Evolutionary conservation across 1,140 invertebrate species (phyloP).

Genomic region (Mycetomoellerius zeteki): DNA sequence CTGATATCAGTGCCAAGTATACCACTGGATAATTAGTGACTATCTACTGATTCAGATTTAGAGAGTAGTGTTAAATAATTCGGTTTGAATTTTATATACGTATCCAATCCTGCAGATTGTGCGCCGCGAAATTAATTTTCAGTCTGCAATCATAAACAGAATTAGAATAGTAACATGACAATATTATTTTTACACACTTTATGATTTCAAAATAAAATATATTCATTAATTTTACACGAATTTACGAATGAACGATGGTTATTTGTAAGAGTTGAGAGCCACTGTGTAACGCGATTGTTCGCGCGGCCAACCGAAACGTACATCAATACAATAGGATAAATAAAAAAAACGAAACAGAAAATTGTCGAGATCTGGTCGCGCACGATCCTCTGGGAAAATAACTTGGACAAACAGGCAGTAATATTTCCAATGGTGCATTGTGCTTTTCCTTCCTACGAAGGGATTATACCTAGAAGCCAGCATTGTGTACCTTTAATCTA

Average conservation of each 20-base stretch:
- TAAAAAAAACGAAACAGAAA: slow-evolving; percentile 20
- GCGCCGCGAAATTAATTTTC: too few relatives aligned
- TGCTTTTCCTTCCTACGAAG: slow-evolving; percentile 17
- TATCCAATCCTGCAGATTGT: too few relatives aligned
- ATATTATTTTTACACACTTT: background rate
- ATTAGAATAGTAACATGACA: too few relatives aligned
- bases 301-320: slow-evolving; percentile 54
- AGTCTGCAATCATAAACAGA: too few relatives aligned
- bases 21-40: too few relatives aligned
- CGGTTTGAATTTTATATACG: too few relatives aligned
- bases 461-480: slow-evolving; percentile 25
- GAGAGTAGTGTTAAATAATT: too few relatives aligned
- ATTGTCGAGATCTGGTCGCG: slow-evolving; percentile 54
- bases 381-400: slow-evolving; percentile 53
- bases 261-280: slow-evolving; percentile 25
- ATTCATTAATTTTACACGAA: background rate
- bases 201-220: background rate
- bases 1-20: too few relatives aligned
- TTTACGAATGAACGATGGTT: background rate
- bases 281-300: slow-evolving; percentile 38
- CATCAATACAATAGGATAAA: slow-evolving; percentile 42
- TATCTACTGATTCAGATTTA: too few relatives aligned
- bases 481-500: slow-evolving; percentile 51
- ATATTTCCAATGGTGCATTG: slow-evolving; percentile 44
- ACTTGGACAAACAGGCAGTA: slow-evolving; percentile 49